phyloP scores from a whole-genome alignment of 2,888 invertebrate species.

The Agriopis leucophaearia region DNA sequence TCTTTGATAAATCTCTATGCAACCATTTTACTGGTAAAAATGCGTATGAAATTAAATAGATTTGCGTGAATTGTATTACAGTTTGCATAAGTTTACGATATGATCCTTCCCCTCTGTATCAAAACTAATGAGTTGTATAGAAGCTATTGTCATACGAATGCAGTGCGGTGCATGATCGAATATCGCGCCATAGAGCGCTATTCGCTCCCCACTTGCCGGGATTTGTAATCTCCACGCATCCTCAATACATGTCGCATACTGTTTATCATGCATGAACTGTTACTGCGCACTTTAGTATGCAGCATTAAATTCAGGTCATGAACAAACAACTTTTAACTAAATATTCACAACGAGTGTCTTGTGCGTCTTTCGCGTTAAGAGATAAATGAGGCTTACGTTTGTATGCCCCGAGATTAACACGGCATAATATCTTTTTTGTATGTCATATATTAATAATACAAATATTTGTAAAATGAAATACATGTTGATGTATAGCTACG shows the following conservation, averaged over 20 bases:
- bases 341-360: conserved; percentile 64
- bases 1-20: not conserved
- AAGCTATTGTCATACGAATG: conserved; percentile 16
- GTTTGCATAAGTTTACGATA: conserved; percentile 2
- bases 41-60: not conserved
- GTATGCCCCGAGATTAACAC: conserved; percentile 35
- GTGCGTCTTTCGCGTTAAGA: conserved; percentile 39
- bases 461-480: conserved; percentile 35
- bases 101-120: conserved; percentile 1
- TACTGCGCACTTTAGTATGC: conserved; percentile 65
- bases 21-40: not conserved
- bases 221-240: conserved; percentile 47
- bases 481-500: conserved; percentile 33
- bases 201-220: conserved; percentile 25
- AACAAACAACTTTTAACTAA: conserved; percentile 68
- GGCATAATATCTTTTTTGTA: conserved; percentile 27
- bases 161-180: conserved; percentile 22
- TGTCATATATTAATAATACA: conserved; percentile 23
- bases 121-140: conserved; percentile 27
- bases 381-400: conserved; percentile 34
- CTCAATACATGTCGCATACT: conserved; percentile 47
- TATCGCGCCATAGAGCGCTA: conserved; percentile 14
- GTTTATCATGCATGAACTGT: conserved; percentile 65
- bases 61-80: not conserved
- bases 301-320: conserved; percentile 75